A percentile compares a stretch with the other conserved stretches of the same genome.
Evolutionary conservation across 2,888 invertebrate genomes (phyloP).

Genomic region (Caenorhabditis macrosperma): DNA sequence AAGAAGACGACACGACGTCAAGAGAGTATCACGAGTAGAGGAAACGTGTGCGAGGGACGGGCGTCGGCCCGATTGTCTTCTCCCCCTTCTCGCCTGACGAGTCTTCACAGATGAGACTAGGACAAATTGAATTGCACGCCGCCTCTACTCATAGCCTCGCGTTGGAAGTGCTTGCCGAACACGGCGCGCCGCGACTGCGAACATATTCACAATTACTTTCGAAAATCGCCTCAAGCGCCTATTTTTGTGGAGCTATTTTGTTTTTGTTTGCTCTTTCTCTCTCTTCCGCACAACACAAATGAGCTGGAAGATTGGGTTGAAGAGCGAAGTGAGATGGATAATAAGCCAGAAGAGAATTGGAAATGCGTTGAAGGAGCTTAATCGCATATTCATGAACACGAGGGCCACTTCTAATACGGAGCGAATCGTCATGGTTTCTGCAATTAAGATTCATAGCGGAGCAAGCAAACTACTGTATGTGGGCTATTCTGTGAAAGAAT

Average conservation of each 20-base stretch:
- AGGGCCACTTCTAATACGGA: too few species aligned
- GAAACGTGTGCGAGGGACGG: neutral
- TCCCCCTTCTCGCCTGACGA: conserved; percentile 12
- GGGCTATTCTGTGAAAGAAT: too few species aligned
- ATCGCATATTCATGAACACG: neutral
- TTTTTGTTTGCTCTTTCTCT: neutral
- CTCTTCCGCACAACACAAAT: neutral
- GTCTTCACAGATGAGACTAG: conserved; percentile 33
- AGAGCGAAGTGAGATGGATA: neutral
- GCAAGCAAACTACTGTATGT: too few species aligned
- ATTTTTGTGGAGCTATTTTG: neutral
- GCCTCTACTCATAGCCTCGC: neutral
- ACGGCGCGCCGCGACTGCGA: too few species aligned
- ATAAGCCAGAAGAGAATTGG: neutral
- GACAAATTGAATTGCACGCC: conserved; percentile 32
- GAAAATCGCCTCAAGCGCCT: neutral
- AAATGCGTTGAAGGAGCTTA: neutral
- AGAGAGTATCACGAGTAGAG: conserved; percentile 17
- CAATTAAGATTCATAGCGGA: too few species aligned
- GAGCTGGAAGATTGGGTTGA: neutral
- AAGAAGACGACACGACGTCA: neutral
- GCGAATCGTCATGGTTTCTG: too few species aligned
- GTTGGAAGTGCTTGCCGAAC: conserved; percentile 13
- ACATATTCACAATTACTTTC: neutral
- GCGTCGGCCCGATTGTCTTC: conserved; percentile 8